phyloP scores from a whole-genome alignment of 2,888 invertebrate species.

The Teinopalpus imperialis region DNA sequence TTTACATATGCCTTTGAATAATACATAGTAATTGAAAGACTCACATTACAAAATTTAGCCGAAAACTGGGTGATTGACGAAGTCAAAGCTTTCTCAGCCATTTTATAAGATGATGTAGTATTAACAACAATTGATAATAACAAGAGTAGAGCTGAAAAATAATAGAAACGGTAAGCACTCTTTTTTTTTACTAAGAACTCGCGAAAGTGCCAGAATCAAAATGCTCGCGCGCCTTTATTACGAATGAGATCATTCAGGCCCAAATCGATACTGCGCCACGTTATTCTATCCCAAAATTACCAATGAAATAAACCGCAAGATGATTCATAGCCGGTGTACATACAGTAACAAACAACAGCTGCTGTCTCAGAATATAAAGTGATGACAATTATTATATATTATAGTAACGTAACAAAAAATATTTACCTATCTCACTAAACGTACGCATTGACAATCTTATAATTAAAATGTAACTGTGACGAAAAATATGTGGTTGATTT shows the following conservation, averaged over 20 bases:
- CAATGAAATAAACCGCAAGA: neutral
- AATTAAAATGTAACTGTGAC: neutral
- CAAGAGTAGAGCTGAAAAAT: slow-evolving; percentile 47
- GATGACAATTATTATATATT: too few relatives aligned
- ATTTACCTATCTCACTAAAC: slow-evolving; percentile 17
- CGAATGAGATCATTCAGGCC: slow-evolving; percentile 4
- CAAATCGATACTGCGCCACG: neutral
- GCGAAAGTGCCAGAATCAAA: too few relatives aligned
- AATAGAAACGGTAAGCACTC: too few relatives aligned
- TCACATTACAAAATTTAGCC: slow-evolving; percentile 77
- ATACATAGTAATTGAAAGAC: slow-evolving; percentile 33
- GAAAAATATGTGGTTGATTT: slow-evolving; percentile 9
- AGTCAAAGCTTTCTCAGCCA: slow-evolving; percentile 62
- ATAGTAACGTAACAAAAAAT: too few relatives aligned
- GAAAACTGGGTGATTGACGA: slow-evolving; percentile 65
- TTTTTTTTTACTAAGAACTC: too few relatives aligned
- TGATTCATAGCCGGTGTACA: neutral
- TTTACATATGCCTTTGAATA: too few relatives aligned
- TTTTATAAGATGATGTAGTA: slow-evolving; percentile 39
- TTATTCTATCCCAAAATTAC: neutral
- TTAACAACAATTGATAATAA: slow-evolving; percentile 35
- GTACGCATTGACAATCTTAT: slow-evolving; percentile 24
- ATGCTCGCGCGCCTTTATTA: neutral
- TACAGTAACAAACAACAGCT: too few relatives aligned
- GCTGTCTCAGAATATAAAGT: too few relatives aligned